Evolutionary conservation across 2,888 invertebrate genomes (phyloP), one percentile per base, ranked within the genome.

Genomic region (Tetramorium bicarinatum): DNA sequence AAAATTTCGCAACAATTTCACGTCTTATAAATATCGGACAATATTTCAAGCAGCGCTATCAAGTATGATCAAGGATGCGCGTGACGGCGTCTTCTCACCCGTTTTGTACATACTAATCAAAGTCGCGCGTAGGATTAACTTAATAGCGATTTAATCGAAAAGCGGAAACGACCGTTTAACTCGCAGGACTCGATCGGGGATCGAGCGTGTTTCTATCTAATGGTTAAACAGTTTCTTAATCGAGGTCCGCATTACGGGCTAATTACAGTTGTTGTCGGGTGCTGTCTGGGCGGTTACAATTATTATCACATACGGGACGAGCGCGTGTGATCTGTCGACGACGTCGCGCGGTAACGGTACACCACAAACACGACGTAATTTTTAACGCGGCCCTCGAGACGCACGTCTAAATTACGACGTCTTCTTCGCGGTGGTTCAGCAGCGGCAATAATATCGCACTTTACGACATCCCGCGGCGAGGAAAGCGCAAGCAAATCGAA

Each of bases 131-230:
- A 79, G 47, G 72, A 59, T 79, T 59, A 72, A 59, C 72, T 79
- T 79, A 72, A 79, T 79, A 72, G 79, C 72, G 21, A 79, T 79
- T 79, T 79, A 79, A 79, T 79, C 79, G 79, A 47, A 72, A 79
- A 71, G 25, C 72, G 79, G 79, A 79, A 79, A 79, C 59, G 72
- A 47, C 72, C 79, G 79, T 72, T 79, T 79, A 79, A 47, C 59
- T 72, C 79, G 4, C 59, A 6, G 44, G 4, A 38, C 47, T 11
- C 44, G 44, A 71, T 71, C 69, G 56, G 41, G 44, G 54, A 44
- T 47, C 21, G 72, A 25, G 79, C 44, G 44, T 56, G 77, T 54
- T 38, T 11, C 67, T 11, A 18, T 34, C 59, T 59, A 29, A 34
- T 79, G 56, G 41, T 41, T 38, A 44, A 77, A 41, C 21, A 34